A percentile compares a stretch with the other conserved stretches of the same genome.
phyloP scores from a whole-genome alignment of 2,113 vertebrate species.

The Ranitomeya imitator region DNA sequence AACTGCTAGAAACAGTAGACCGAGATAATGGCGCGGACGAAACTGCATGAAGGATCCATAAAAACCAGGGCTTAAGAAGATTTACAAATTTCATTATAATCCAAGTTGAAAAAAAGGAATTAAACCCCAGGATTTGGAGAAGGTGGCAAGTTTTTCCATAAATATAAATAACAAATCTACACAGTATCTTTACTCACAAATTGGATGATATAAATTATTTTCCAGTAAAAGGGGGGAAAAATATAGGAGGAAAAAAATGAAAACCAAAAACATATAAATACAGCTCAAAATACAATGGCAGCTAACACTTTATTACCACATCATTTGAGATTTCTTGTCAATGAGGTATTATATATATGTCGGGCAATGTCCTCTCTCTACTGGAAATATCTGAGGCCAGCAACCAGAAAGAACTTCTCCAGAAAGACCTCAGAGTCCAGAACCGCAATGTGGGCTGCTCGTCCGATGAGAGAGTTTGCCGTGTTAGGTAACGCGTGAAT shows the following conservation, averaged over 20 bases:
- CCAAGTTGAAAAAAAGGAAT: neutral
- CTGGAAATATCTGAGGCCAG: constrained; percentile 96
- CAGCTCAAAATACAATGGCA: constrained; percentile 81
- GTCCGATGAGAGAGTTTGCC: constrained; percentile 95
- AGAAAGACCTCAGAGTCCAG: constrained; percentile 99
- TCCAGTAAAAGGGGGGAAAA: constrained; percentile 63
- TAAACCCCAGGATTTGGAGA: neutral
- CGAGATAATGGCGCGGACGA: neutral
- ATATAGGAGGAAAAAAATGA: constrained; percentile 62
- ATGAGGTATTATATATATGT: constrained; percentile 89
- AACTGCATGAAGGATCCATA: constrained; percentile 3
- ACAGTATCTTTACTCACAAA: constrained; percentile 33
- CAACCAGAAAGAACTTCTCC: constrained; percentile 98
- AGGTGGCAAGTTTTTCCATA: constrained; percentile 9
- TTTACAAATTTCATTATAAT: constrained; percentile 13
- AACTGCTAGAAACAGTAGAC: neutral
- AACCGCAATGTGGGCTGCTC: constrained; percentile 97
- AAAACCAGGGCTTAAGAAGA: neutral
- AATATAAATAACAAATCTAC: constrained; percentile 48
- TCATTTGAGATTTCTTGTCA: constrained; percentile 77
- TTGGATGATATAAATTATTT: constrained; percentile 83
- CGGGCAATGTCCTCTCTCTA: constrained; percentile 74
- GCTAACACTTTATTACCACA: constrained; percentile 76
- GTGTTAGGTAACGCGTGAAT: constrained; percentile 97
- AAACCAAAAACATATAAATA: constrained; percentile 79